phyloP scores from a whole-genome alignment of 30 jellyfish, hydroid and myxozoan genomes.

The Hydractinia symbiolongicarpus region DNA sequence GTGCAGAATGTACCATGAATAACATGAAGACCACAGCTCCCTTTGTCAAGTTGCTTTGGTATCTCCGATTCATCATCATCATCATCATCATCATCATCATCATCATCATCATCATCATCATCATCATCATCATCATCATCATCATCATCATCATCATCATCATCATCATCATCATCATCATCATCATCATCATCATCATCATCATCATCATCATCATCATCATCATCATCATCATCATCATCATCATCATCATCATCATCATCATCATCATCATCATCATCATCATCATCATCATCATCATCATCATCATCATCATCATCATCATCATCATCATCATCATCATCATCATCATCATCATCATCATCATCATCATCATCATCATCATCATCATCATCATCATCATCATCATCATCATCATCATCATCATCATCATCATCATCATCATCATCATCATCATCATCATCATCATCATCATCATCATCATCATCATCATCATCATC shows the following conservation, averaged over 20 bases:
- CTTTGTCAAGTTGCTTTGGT: no score
- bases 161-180: slow-evolving; percentile 11
- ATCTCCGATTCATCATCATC: slow-evolving; percentile 11
- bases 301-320: slow-evolving; percentile 3
- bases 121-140: slow-evolving; percentile 11
- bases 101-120: slow-evolving; percentile 11
- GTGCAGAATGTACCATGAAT: slow-evolving; percentile 1
- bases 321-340: slow-evolving; percentile 3
- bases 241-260: slow-evolving; percentile 1
- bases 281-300: not conserved
- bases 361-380: slow-evolving; percentile 5
- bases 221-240: slow-evolving; percentile 4
- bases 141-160: slow-evolving; percentile 10
- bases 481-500: not conserved
- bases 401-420: slow-evolving; percentile 6
- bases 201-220: slow-evolving; percentile 10
- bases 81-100: slow-evolving; percentile 10
- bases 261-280: slow-evolving; percentile 1
- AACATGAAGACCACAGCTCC: no score
- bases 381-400: slow-evolving; percentile 6
- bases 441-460: slow-evolving; percentile 22
- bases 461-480: not conserved
- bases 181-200: slow-evolving; percentile 11
- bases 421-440: slow-evolving; percentile 14
- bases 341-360: slow-evolving; percentile 5